Percentiles rank a stretch among this genome's conserved stretches.
phyloP scores from a whole-genome alignment of 2,888 invertebrate species.

The Leucania comma region DNA sequence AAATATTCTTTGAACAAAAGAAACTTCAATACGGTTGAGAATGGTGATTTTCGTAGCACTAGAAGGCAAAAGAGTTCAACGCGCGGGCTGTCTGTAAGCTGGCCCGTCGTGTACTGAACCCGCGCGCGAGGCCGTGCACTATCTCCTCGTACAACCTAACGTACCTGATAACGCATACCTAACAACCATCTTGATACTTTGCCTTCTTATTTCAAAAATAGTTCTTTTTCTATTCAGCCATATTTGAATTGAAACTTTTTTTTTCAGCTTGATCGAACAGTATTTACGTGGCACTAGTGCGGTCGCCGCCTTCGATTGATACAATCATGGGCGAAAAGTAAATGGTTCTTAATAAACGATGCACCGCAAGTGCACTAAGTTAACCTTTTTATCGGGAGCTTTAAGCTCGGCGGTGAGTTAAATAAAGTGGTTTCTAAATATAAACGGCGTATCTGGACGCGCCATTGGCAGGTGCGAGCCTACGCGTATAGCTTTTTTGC shows the following conservation, averaged over 20 bases:
- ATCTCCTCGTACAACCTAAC: conserved; percentile 83
- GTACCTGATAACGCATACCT: conserved; percentile 85
- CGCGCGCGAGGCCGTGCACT: conserved; percentile 74
- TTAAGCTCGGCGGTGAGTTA: conserved; percentile 87
- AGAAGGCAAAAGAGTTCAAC: conserved; percentile 76
- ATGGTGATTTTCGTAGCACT: conserved; percentile 53
- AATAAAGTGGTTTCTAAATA: conserved; percentile 91
- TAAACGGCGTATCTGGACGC: conserved; percentile 89
- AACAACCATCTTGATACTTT: conserved; percentile 76
- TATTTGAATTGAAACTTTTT: conserved; percentile 55
- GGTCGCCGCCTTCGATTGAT: conserved; percentile 80
- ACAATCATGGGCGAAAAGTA: conserved; percentile 87
- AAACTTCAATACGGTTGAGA: conserved; percentile 58
- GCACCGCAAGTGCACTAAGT: conserved; percentile 84
- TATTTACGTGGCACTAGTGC: conserved; percentile 69
- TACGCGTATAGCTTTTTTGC: conserved; percentile 83
- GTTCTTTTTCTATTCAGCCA: conserved; percentile 58
- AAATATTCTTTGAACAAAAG: conserved; percentile 60
- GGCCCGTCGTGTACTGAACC: conserved; percentile 79
- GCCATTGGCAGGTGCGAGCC: conserved; percentile 89
- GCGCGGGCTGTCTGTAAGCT: conserved; percentile 79
- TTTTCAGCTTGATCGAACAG: conserved; percentile 67
- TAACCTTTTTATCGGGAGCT: conserved; percentile 87
- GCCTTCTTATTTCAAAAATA: conserved; percentile 63
- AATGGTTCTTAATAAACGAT: conserved; percentile 87